These are phyloP conservation scores for Odontocolon sp. DNA, from an alignment of 2,888 invertebrate species.

Conservation along the genomic window DNA sequence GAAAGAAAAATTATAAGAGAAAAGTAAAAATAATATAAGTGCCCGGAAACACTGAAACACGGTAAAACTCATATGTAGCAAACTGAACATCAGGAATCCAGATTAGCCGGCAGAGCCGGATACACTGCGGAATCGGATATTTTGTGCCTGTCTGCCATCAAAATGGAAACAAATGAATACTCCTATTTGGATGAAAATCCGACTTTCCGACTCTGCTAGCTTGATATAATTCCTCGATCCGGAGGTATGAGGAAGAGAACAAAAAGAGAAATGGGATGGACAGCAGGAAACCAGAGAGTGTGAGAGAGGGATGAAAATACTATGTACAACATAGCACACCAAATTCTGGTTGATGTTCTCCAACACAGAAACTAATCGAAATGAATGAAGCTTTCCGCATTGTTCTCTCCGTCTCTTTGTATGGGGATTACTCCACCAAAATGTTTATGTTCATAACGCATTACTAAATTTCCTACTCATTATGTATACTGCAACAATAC, in stretches of 20 bases:
- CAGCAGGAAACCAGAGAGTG: background rate
- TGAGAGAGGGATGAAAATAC: slow-evolving; percentile 21
- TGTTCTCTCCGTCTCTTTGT: background rate
- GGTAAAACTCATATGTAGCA: background rate
- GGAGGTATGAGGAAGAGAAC: slow-evolving; percentile 18
- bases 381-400: slow-evolving; percentile 31
- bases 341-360: slow-evolving; percentile 39
- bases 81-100: slow-evolving; percentile 27
- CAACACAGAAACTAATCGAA: slow-evolving; percentile 39
- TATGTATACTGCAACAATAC: background rate
- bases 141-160: slow-evolving; percentile 32
- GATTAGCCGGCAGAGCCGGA: slow-evolving; percentile 33
- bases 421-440: background rate
- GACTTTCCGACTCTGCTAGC: slow-evolving; percentile 47
- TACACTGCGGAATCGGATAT: slow-evolving; percentile 43
- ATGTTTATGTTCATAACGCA: slow-evolving; percentile 10
- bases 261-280: slow-evolving; percentile 42
- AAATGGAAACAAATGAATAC: slow-evolving; percentile 68
- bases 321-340: slow-evolving; percentile 14
- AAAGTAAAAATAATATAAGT: background rate
- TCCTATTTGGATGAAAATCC: slow-evolving; percentile 61
- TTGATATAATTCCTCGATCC: slow-evolving; percentile 51
- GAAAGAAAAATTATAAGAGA: background rate
- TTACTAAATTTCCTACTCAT: slow-evolving; percentile 7
- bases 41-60: slow-evolving; percentile 13